Base-by-base conservation (phyloP, 1,140 invertebrate species). In the Eueides isabella region DNA sequence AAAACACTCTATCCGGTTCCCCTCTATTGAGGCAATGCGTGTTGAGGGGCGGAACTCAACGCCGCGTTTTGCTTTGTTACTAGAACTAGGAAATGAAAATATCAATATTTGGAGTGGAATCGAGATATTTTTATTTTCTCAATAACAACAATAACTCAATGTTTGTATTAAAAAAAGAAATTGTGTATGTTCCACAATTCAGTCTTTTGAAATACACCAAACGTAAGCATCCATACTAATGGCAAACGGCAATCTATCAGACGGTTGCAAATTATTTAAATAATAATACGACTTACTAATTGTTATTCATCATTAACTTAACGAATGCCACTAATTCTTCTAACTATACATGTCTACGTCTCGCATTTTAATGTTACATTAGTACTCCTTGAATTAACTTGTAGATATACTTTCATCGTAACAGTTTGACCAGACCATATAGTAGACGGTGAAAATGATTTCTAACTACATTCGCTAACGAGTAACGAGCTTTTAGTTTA, bases 361-460 rank as follows among this genome's bases (percentile, higher is more conserved):
- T 69, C 19, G 67, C 67, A 69, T 69, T 35, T 26, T 61, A 69
- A 69, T 69, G 28, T 6, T 19, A 55, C 2, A 12, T 55, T 23
- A 55, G 48, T n/a, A 26, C 48, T 55, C 48, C 9, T 55, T 11
- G 48, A 55, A 55, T 55, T 55, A 26, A 55, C 0, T 23, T 55
- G 26, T 12, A 38, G 5, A 11, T 38, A 9, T 12, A 55, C 11
- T 55, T n/a, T 26, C 35, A 38, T 38, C 7, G 11, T 55, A 55
- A 55, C 23, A 55, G 23, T 55, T 55, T 26, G 48, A 55, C 48
- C 48, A 55, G 48, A 55, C 48, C 26, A 4, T 55, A 55, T 55
- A 55, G 48, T 55, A 55, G 48, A 55, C 48, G 19, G 48, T 55
- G 48, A 26, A 55, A 26, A 26, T n/a, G n/a, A 19, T 19, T 44